Evolutionary conservation across 2,113 vertebrate species (phyloP).

Genomic region (Triplophysa dalaica): DNA sequence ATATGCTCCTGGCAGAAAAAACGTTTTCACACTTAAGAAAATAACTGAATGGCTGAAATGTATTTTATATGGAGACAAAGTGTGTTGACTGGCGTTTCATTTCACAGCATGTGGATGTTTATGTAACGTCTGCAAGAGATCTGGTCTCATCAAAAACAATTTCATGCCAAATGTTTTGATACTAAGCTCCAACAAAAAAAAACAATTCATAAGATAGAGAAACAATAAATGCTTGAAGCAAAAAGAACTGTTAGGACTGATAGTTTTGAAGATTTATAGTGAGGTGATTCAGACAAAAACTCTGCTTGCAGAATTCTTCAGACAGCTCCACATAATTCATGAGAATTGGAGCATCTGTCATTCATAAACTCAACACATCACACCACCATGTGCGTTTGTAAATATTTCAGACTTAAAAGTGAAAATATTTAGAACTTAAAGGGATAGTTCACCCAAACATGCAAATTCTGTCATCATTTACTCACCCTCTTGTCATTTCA

Average conservation of each 20-base stretch:
- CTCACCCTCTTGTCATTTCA: too few species aligned
- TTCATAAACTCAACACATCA: too few species aligned
- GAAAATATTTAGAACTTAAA: too few species aligned
- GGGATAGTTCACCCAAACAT: too few species aligned
- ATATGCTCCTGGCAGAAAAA: neutral
- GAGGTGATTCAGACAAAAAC: too few species aligned
- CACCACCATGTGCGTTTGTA: too few species aligned
- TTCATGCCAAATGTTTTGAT: neutral
- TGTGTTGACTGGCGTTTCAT: neutral
- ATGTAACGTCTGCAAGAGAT: neutral
- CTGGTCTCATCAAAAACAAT: neutral
- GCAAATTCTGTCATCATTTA: too few species aligned
- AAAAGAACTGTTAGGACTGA: neutral
- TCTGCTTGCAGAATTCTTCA: too few species aligned
- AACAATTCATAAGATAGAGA: neutral
- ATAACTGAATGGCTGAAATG: neutral
- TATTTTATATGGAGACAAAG: constrained; percentile 14
- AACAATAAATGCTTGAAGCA: neutral
- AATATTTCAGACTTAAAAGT: too few species aligned
- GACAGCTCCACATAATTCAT: too few species aligned
- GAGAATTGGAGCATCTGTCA: too few species aligned
- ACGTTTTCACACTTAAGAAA: neutral
- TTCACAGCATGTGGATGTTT: neutral
- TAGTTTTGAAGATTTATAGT: too few species aligned
- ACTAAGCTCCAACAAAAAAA: neutral